Evolutionary conservation across 2,113 vertebrate genomes (phyloP), one percentile per base, ranked within the genome.

Genomic region (Phyllostomus discolor): DNA sequence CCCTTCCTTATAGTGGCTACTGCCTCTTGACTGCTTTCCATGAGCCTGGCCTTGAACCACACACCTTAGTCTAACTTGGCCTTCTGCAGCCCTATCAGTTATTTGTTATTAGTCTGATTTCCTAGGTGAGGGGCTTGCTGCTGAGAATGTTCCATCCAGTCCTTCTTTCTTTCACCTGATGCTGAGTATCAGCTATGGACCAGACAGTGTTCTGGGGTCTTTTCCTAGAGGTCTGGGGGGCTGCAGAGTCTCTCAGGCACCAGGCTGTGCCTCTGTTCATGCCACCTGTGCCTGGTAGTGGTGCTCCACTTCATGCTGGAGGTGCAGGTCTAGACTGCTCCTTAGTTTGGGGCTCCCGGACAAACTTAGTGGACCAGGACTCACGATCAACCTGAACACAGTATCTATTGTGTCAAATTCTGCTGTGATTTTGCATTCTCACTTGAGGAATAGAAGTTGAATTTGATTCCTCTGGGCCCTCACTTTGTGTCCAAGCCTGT

Each of bases 11-110:
- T 0, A 6, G 11, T n/a, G 2, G 57, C 35, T 38, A 26, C 20
- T 14, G 14, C 59, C 33, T 62, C 24, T 64, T 52, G 19, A 9
- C 26, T 16, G 35, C 4, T 28, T 64, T 78, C 52, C 24, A 17
- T 41, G 54, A 91, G 19, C 3, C 3, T 43, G 22, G 17, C 14
- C 43, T 33, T n/a, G 28, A 62, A 64, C 50, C 19, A 66, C 91
- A 43, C 19, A 22, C 28, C 6, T 20, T 7, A 7, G 66, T 59
- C 12, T 87, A 66, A 35, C 35, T 43, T 20, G 88, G 38, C 48
- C 9, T 43, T n/a, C 4, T 7, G 31, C 3, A 72, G 4, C 0
- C 9, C 15, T 46, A 2, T 4, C 1, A 19, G 10, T 46, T 67
- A n/a, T 52, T 43, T 52, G 35, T 50, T 20, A 38, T 24, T 59